phyloP scores from a whole-genome alignment of 2,797 vertebrate genomes.

The Lerista edwardsae region DNA sequence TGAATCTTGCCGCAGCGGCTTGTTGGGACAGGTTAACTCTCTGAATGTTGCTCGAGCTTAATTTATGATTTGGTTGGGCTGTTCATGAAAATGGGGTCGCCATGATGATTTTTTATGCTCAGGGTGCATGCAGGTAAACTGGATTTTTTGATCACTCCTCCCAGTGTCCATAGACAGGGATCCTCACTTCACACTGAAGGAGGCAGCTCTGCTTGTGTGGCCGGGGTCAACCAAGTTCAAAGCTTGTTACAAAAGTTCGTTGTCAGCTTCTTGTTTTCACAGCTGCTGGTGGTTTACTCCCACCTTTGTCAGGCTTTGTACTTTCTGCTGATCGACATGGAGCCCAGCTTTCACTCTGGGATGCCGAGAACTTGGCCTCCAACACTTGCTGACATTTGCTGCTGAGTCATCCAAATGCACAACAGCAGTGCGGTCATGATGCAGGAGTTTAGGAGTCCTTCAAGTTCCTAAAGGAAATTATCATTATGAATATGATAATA shows the following conservation, averaged over 20 bases:
- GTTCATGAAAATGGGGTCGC: neutral
- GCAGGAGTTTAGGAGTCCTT: neutral
- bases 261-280: conserved; percentile 58
- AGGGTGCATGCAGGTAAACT: conserved; percentile 13
- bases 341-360: neutral
- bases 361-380: neutral
- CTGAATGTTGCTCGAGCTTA: neutral
- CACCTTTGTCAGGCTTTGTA: neutral
- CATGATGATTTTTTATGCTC: neutral
- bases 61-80: neutral
- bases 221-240: conserved; percentile 55
- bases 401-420: conserved; percentile 1
- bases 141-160: conserved; percentile 20
- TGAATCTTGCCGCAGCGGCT: too few relatives aligned
- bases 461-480: neutral
- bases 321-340: conserved; percentile 21
- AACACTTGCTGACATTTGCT: accelerated
- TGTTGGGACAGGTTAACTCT: neutral
- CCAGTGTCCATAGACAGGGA: neutral
- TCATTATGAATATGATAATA: neutral
- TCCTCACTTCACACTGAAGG: neutral
- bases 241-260: conserved; percentile 39
- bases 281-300: conserved; percentile 45
- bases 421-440: neutral
- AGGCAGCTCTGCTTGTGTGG: conserved; percentile 50